phyloP scores from a whole-genome alignment of 2,888 invertebrate species.

The Deilephila elpenor region DNA sequence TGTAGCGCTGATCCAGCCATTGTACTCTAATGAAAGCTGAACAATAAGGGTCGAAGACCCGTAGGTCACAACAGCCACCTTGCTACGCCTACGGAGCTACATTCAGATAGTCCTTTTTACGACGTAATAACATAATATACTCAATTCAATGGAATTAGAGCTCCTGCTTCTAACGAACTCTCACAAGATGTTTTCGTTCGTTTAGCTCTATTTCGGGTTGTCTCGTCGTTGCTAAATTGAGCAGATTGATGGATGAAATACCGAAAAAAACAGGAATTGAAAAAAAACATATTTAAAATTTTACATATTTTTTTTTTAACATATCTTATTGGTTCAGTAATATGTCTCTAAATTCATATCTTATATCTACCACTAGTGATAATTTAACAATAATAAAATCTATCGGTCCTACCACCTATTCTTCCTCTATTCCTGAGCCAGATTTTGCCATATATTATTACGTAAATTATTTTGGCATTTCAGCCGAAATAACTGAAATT shows the following conservation, averaged over 20 bases:
- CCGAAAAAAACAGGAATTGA: no score
- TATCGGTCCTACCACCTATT: no score
- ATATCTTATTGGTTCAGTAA: no score
- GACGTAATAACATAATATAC: neutral
- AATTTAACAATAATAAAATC: no score
- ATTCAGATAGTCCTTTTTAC: conserved; percentile 13
- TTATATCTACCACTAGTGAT: no score
- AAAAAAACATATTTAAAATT: no score
- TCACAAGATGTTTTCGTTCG: neutral
- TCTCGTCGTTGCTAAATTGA: neutral
- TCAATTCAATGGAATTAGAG: neutral
- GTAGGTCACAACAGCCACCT: conserved; percentile 70
- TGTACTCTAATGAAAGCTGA: conserved; percentile 75
- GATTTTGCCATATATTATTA: no score
- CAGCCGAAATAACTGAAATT: neutral
- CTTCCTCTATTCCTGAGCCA: no score
- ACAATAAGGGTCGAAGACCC: conserved; percentile 81
- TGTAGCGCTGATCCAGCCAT: conserved; percentile 58
- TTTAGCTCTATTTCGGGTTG: neutral
- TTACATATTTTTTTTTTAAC: no score
- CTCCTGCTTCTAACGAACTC: neutral
- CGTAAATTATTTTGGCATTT: no score
- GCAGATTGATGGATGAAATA: no score
- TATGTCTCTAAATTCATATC: no score
- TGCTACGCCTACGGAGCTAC: conserved; percentile 40